Evolutionary conservation across 2,797 vertebrate species (phyloP), one percentile per base, ranked within the genome.

Genomic region (Rhinoraja longicauda): DNA sequence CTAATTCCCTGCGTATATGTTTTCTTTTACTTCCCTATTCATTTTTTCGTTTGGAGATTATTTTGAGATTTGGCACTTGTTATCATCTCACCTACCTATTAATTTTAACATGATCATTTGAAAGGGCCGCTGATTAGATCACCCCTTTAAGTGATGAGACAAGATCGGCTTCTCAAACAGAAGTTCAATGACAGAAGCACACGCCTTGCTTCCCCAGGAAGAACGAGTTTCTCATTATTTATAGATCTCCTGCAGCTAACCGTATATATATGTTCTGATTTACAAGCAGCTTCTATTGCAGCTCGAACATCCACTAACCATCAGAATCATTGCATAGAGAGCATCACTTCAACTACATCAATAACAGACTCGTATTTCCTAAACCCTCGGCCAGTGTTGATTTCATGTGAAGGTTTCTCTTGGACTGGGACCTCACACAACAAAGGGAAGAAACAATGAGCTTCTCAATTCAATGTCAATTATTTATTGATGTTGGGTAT

Each of bases 241-340:
- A 86, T 86, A 62, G 53, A 86, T 57, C 15, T 86, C 82, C 82
- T 86, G 57, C 82, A 86, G 82, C 82, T 86, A 90, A 19, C 32
- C 12, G 2, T 45, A 45, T 45, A n/a, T 64, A 39, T 45, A 19
- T 91, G 88, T 24, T 72, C 21, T 45, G n/a, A 91, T 88, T 64
- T 88, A 88, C 29, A 88, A 88, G 84, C 59, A 72, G 59, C 32
- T 21, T 70, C 36, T 8, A 26, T 39, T 36, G 21, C 64, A 36
- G 32, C 64, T 12, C 1, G 32, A 70, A 73, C 90, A 53, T 45
- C n/a, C 3, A 91, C 39, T 39, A 26, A 29, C 8, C 32, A 91
- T 73, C 67, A 45, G 21, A 73, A 4, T 73, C 36, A 26, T 73
- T 73, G 26, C 36, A n/a, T n/a, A n/a, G n/a, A n/a, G n/a, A n/a